Conservation (phyloP, 2,888 invertebrate species). For the Drosophila hamatofila region DNA sequence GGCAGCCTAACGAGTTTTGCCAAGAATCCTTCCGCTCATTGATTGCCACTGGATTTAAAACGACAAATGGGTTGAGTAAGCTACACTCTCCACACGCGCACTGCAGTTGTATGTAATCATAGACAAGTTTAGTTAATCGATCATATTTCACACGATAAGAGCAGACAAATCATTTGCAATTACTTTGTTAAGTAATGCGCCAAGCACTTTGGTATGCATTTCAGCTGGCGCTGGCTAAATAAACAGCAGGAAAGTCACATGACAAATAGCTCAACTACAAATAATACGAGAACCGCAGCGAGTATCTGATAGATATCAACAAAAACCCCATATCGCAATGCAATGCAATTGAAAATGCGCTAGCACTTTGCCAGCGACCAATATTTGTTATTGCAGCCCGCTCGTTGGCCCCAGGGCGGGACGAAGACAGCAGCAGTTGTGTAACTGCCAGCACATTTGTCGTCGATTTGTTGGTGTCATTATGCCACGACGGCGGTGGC, state of each 20-base stretch:
- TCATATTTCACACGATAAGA: slow-evolving; percentile 31
- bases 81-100: too few relatives aligned
- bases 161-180: slow-evolving; percentile 47
- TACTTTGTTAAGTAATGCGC: slow-evolving; percentile 48
- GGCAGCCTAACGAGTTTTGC: slow-evolving; percentile 43
- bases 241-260: slow-evolving; percentile 55
- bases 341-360: slow-evolving; percentile 65
- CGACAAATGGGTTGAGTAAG: slow-evolving; percentile 9
- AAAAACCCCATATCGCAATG: slow-evolving; percentile 57
- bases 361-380: slow-evolving; percentile 65
- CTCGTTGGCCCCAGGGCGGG: not conserved
- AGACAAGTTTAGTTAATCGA: slow-evolving; percentile 42
- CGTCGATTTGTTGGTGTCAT: slow-evolving; percentile 78
- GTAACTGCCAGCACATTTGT: slow-evolving; percentile 55
- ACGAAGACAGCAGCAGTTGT: not conserved
- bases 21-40: slow-evolving; percentile 23
- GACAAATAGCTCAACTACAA: slow-evolving; percentile 54
- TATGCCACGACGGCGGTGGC: slow-evolving; percentile 44
- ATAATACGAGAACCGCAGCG: slow-evolving; percentile 39
- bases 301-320: slow-evolving; percentile 49
- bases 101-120: too few relatives aligned
- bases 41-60: slow-evolving; percentile 40
- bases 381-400: slow-evolving; percentile 68
- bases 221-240: slow-evolving; percentile 43
- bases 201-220: slow-evolving; percentile 52